Percentiles rank a stretch among this genome's conserved stretches.
These are phyloP conservation scores for Clarias magur DNA, from an alignment of 2,113 vertebrate species.

Conservation along the genomic window DNA sequence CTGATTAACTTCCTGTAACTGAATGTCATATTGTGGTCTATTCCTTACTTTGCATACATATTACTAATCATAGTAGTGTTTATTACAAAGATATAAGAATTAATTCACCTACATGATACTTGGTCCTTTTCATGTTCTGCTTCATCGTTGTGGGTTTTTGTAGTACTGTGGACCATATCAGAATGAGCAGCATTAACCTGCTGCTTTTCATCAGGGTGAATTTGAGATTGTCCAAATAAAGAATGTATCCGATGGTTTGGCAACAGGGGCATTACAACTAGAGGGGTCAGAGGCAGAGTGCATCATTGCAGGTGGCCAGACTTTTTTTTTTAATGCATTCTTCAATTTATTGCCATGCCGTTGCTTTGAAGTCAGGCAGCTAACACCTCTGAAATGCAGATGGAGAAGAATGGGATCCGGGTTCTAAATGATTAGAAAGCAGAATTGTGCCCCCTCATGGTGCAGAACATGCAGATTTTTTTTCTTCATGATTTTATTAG, in stretches of 20 bases:
- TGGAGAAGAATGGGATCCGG: constrained; percentile 46
- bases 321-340: constrained; percentile 50
- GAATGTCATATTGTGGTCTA: background rate
- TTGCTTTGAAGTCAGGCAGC: constrained; percentile 58
- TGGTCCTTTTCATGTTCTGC: constrained; percentile 5
- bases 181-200: constrained; percentile 33
- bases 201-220: constrained; percentile 41
- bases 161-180: constrained; percentile 31
- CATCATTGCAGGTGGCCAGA: constrained; percentile 54
- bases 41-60: background rate
- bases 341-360: constrained; percentile 60
- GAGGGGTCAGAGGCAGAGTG: constrained; percentile 52
- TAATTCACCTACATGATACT: background rate
- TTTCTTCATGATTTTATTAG: background rate
- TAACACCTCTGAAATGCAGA: constrained; percentile 60
- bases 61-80: background rate
- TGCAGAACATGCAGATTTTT: constrained; percentile 38
- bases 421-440: constrained; percentile 33
- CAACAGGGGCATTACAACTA: constrained; percentile 38
- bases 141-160: constrained; percentile 29
- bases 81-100: background rate
- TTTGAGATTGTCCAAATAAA: constrained; percentile 55
- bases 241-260: constrained; percentile 28
- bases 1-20: background rate
- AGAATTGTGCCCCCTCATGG: constrained; percentile 46